Conservation (phyloP, 2,888 invertebrate genomes). For the Watsonalla binaria region DNA sequence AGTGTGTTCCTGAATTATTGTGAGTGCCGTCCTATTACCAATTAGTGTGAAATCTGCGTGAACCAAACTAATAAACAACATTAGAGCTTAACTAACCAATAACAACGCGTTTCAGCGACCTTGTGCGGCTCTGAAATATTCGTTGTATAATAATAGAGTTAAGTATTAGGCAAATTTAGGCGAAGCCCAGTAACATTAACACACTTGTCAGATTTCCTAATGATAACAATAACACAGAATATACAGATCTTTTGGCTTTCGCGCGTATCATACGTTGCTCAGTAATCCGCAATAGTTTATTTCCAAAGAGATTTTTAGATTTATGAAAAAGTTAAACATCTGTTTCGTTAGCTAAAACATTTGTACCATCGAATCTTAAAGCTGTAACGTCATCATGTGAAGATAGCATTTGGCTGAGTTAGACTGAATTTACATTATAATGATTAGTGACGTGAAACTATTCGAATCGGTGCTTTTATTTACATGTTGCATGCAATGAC, state of each 20-base stretch:
- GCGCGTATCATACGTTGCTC: constrained; percentile 6
- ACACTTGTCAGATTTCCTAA: constrained; percentile 27
- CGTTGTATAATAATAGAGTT: constrained; percentile 16
- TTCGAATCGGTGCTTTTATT: no score
- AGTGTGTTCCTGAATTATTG: no score
- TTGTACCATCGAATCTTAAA: neutral
- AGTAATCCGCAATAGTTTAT: constrained; percentile 15
- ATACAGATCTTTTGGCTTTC: neutral
- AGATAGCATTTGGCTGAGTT: neutral
- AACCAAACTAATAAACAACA: neutral
- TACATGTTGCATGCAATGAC: no score
- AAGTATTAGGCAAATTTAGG: constrained; percentile 14
- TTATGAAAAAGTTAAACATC: constrained; percentile 29
- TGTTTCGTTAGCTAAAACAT: constrained; percentile 20
- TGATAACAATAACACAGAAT: constrained; percentile 9
- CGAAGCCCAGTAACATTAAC: constrained; percentile 18
- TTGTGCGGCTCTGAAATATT: constrained; percentile 19
- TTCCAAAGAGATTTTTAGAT: constrained; percentile 21
- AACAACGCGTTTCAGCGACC: constrained; percentile 2
- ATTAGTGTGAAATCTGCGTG: neutral
- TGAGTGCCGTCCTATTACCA: no score
- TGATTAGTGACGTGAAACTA: no score
- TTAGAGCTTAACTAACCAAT: neutral
- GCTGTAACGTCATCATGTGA: neutral
- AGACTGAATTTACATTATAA: no score